phyloP scores from a whole-genome alignment of 2,888 invertebrate species.

The Leptopilina drosophilae region DNA sequence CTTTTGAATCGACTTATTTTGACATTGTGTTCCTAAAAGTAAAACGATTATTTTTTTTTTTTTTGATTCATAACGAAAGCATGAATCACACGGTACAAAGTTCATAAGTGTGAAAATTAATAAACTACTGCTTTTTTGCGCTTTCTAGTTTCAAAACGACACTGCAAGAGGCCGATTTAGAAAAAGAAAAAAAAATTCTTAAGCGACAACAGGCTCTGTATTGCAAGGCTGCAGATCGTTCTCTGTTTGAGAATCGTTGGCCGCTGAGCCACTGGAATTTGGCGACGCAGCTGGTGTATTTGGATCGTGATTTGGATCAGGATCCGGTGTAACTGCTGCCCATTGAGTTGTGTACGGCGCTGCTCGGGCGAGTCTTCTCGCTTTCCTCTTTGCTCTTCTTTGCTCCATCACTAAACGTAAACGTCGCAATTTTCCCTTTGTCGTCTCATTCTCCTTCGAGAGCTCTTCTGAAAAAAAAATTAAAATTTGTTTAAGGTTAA shows the following conservation, averaged over 20 bases:
- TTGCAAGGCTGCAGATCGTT: constrained; percentile 74
- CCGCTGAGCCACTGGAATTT: constrained; percentile 56
- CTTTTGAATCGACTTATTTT: background rate
- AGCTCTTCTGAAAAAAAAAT: constrained; percentile 73
- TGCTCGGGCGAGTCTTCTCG: constrained; percentile 87
- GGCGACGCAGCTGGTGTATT: constrained; percentile 67
- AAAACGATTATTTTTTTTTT: background rate
- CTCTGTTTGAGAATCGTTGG: constrained; percentile 71
- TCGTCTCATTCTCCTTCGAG: constrained; percentile 86
- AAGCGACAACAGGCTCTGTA: constrained; percentile 75
- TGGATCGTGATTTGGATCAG: constrained; percentile 72
- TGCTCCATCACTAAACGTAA: constrained; percentile 94
- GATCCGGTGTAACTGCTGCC: constrained; percentile 75
- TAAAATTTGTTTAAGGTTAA: background rate
- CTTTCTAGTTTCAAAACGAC: constrained; percentile 1
- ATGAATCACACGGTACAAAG: constrained; percentile 19
- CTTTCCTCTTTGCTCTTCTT: constrained; percentile 82
- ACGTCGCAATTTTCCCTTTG: constrained; percentile 91
- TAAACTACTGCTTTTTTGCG: constrained; percentile 33
- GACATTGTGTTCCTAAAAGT: constrained; percentile 16
- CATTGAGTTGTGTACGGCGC: constrained; percentile 82
- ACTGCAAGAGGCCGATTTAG: constrained; percentile 1
- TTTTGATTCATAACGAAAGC: constrained; percentile 17
- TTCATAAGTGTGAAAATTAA: constrained; percentile 21
- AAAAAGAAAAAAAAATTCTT: constrained; percentile 51